Evolutionary conservation across 1,140 invertebrate species (phyloP).

Genomic region (Penaeus japonicus): DNA sequence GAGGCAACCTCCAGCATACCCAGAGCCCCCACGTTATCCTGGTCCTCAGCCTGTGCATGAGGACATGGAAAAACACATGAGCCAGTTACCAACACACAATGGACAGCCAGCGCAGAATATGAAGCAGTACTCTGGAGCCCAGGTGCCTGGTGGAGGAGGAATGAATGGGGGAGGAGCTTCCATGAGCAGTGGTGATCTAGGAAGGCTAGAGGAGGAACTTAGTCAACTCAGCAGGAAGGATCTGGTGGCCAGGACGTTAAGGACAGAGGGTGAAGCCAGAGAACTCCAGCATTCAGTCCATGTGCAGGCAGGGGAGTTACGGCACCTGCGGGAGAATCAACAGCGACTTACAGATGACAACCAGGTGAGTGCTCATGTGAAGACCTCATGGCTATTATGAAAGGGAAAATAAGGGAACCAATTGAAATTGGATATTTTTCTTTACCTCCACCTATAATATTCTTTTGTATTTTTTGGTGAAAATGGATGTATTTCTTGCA

Average conservation of each 20-base stretch:
- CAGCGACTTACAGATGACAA: slow-evolving; percentile 58
- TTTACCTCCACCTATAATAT: no score
- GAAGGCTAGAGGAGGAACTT: slow-evolving; percentile 22
- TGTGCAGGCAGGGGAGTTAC: slow-evolving; percentile 35
- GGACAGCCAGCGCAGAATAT: neutral
- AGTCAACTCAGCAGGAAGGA: slow-evolving; percentile 3
- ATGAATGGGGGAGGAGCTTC: neutral
- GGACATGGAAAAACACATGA: slow-evolving; percentile 1
- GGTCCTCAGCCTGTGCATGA: slow-evolving; percentile 20
- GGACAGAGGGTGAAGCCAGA: slow-evolving; percentile 27
- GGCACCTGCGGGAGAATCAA: slow-evolving; percentile 47
- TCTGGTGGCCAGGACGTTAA: neutral
- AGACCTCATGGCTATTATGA: neutral
- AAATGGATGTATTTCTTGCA: no score
- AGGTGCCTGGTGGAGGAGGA: neutral
- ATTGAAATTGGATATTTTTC: no score
- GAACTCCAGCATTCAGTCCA: slow-evolving; percentile 4
- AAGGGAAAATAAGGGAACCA: no score
- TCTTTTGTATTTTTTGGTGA: no score
- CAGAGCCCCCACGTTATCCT: slow-evolving; percentile 52
- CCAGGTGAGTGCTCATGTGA: slow-evolving; percentile 36
- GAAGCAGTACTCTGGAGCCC: slow-evolving; percentile 20
- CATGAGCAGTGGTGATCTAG: neutral
- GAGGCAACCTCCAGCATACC: slow-evolving; percentile 37
- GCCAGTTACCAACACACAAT: neutral